These are phyloP conservation scores for Lepidocolaptes lacrymiger DNA, from an alignment of 2,797 vertebrate genomes.

Conservation along the genomic window DNA sequence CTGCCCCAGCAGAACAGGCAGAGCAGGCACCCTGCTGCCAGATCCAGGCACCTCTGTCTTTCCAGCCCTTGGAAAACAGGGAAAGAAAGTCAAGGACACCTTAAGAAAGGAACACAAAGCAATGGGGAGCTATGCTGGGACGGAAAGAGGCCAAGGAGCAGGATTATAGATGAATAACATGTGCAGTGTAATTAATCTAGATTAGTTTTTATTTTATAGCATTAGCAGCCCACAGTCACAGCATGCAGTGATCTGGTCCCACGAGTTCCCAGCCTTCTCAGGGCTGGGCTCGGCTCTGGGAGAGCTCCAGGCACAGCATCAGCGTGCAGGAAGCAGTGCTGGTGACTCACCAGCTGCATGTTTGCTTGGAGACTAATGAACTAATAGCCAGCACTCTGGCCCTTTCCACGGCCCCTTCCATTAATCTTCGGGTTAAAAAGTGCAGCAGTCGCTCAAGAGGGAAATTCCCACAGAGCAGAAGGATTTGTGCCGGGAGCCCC, in stretches of 20 bases:
- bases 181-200: conserved; percentile 37
- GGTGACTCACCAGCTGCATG: conserved; percentile 41
- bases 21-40: neutral
- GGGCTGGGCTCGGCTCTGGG: conserved; percentile 4
- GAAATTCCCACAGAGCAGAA: conserved; percentile 34
- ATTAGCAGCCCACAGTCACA: neutral
- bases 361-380: conserved; percentile 1
- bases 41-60: neutral
- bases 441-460: neutral
- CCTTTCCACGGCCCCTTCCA: conserved; percentile 46
- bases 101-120: neutral
- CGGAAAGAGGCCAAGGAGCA: neutral
- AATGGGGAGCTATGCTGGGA: neutral
- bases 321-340: conserved; percentile 8
- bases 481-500: neutral
- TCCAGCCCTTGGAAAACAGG: neutral
- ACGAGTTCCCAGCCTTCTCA: neutral
- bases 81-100: neutral
- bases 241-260: neutral
- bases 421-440: conserved; percentile 15
- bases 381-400: neutral
- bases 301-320: neutral
- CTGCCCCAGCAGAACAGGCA: rapidly evolving
- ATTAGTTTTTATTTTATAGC: conserved; percentile 42
- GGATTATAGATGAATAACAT: neutral